Evolutionary conservation across 2,888 invertebrate species (phyloP), one percentile per base, ranked within the genome.

Genomic region (Platerodrilus igneus): DNA sequence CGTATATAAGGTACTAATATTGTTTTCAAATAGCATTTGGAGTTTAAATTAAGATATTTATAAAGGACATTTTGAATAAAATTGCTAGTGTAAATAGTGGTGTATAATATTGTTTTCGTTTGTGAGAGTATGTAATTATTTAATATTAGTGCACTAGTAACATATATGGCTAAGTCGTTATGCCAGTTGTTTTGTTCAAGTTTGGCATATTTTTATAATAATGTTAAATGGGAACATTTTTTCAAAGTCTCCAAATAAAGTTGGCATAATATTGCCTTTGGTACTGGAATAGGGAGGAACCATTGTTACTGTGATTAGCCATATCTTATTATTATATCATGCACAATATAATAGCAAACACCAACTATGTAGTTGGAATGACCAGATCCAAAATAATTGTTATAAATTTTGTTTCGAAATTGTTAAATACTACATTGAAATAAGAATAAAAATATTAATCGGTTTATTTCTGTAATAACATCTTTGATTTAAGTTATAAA

Each of bases 261-360:
- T 40, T 30, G 28, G 29, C 21, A 34, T 37, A 10, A 23, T 23
- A 14, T 31, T 20, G 8, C 22, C 15, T 9, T 6, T 8, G 16
- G 8, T 22, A 31, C 13, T n/a, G 8, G 29, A 21, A n/a, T 33
- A 35, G 32, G 31, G 46, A 48, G 47, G 43, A 51, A 48, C 51
- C 50, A 48, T 44, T 52, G 47, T 55, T 51, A 54, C 57, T 59
- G 58, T 59, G 57, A 59, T 60, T 57, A 54, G 58, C 51, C 58
- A 60, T 59, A 58, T 60, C 60, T 49, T 48, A 52, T n/a, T n/a
- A n/a, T n/a, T n/a, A 50, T 43, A 39, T 45, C 44, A 36, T 44
- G 44, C 39, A 44, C 44, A 32, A 44, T 30, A 30, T 31, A 30
- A 19, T 34, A 25, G 32, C 29, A 38, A 35, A n/a, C n/a, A n/a